Evolutionary conservation across 2,888 invertebrate species (phyloP), one percentile per base, ranked within the genome.

Genomic region (Drosophila acutilabella): DNA sequence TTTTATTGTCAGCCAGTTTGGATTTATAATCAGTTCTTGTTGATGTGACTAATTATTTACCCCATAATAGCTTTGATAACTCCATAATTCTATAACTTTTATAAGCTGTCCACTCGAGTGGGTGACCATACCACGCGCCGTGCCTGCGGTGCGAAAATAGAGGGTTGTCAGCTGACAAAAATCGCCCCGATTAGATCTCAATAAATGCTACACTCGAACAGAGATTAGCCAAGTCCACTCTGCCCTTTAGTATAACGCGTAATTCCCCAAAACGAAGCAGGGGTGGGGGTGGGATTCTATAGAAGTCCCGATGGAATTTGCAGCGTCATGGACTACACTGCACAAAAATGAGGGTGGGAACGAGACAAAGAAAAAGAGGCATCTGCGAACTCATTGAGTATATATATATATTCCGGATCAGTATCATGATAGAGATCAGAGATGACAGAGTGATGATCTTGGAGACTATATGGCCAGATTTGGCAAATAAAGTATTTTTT

Each of bases 141-240:
- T 42, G 33, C 52, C 57, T 64, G 54, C 53, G 4, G 5, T 20
- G 16, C 16, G 2, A 36, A 50, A 33, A 50, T 18, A 33, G 48
- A 36, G 50, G 7, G 18, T 14, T 33, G 64, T 76, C 78, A 78
- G 52, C 45, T 76, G 69, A 73, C 67, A 47, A 62, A 20, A 1
- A 30, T 53, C 2, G 38, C 0, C 7, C 23, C 23, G 78, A 75
- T 68, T 61, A 77, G 58, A 75, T 65, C 48, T 45, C n/a, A 26
- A 23, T 53, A 26, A 23, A 20, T 40, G 30, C 16, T n/a, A 30
- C 48, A 23, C 51, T 48, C 53, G 26, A 38, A 42, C 5, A 20
- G 38, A 62, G 64, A 75, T 75, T 54, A 58, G 60, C 57, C 8
- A 13, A 18, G 36, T 47, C 4, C 14, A 41, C 45, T 13, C n/a